Base-by-base conservation (phyloP, 2,797 vertebrate genomes). In the Odontamblyopus lacepedii region DNA sequence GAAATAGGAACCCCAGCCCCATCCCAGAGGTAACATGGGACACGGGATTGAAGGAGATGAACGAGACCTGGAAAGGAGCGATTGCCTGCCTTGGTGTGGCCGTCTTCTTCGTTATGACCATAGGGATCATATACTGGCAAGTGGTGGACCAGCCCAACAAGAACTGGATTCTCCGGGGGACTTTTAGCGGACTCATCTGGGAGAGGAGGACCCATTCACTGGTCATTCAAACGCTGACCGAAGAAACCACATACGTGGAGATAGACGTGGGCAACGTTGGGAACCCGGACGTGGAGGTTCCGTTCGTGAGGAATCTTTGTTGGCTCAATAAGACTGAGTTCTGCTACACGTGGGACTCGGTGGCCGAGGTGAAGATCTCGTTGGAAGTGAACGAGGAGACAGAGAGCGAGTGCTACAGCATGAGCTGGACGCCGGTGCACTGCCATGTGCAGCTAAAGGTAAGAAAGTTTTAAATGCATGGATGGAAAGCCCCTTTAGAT, bases 61-160 rank as follows among this genome's bases (percentile, higher is more conserved):
- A 96, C 77, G 96, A 97, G 84, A 96, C 96, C 27, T 97, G 96
- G 96, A 97, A 97, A 81, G 96, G 96, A 11, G 95, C 95, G 1
- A 83, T 97, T 12, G 96, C 95, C 72, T 96, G 96, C 81, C 91
- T 98, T 50, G 96, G 96, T 13, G 96, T 97, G 60, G 94, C 95
- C 18, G 80, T 97, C 68, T 97, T 98, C 91, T 97, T 97, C 61
- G 92, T 96, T 60, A 96, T 98, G 96, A 97, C 96, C 74, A 97
- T 97, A 67, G 96, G 96, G 79, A 97, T 97, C 88, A 97, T 98
- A 78, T 97, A 97, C 75, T 97, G 96, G 96, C 96, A 98, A 94
- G 96, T 97, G 32, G 92, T 96, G 92, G 96, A 98, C 92, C 95
- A 96, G 94, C 81, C 96, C 2, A 95, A 95, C 77, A 96, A 96